These are phyloP conservation scores for Sinella curviseta DNA, from an alignment of 1,140 invertebrate genomes.

Conservation along the genomic window DNA sequence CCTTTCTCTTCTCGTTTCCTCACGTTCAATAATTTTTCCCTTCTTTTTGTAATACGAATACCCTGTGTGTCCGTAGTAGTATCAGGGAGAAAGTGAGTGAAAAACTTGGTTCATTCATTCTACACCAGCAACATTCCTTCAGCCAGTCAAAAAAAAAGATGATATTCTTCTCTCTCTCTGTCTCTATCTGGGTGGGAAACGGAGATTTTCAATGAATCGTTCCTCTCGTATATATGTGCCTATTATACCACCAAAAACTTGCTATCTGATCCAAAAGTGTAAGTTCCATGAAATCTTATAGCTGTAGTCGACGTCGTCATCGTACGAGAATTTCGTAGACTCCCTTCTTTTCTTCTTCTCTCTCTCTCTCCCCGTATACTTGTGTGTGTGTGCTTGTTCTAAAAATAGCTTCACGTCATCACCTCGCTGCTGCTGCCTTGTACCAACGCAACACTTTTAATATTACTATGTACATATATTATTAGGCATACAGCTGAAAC, in stretches of 20 bases:
- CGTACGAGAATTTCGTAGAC: background rate
- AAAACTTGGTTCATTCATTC: conserved; percentile 1
- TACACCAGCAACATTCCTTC: background rate
- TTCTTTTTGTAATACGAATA: background rate
- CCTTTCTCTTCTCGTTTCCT: background rate
- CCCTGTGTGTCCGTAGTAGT: background rate
- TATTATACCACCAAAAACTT: background rate
- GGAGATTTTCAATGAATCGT: conserved; percentile 20
- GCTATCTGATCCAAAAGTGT: background rate
- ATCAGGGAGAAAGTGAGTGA: background rate
- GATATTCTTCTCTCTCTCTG: background rate
- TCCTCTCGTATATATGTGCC: background rate
- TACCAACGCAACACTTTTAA: background rate
- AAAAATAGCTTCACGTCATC: conserved; percentile 21
- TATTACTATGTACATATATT: background rate
- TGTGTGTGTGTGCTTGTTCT: background rate
- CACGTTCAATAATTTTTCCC: background rate
- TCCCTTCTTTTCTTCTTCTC: background rate
- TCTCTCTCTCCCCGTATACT: background rate
- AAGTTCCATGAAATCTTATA: background rate
- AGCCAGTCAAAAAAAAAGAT: background rate
- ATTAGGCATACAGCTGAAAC: no score
- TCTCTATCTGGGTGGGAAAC: background rate
- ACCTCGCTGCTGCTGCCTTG: background rate
- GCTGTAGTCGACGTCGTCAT: background rate